A percentile compares a stretch with the other conserved stretches of the same genome.
Evolutionary conservation across 2,113 vertebrate species (phyloP).

Genomic region (Rhinoptilus africanus): DNA sequence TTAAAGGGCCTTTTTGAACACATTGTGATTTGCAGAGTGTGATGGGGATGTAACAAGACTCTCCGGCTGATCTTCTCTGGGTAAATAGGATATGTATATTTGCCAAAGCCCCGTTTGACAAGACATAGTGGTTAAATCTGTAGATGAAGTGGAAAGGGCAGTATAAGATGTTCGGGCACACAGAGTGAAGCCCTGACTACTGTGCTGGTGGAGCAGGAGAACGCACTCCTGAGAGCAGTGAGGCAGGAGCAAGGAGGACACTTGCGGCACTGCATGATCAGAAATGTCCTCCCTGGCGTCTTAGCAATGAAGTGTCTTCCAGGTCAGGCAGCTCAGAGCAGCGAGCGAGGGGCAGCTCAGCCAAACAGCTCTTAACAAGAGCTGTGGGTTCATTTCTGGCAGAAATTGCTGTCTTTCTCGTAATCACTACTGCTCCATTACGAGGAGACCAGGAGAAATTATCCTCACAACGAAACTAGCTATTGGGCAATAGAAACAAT

Average conservation of each 20-base stretch:
- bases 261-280: accelerated
- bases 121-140: background rate
- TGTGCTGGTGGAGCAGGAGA: background rate
- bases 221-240: background rate
- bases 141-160: background rate
- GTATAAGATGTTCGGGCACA: background rate
- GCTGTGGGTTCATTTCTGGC: background rate
- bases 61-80: background rate
- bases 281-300: background rate
- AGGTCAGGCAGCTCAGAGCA: background rate
- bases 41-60: background rate
- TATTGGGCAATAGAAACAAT: background rate
- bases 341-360: background rate
- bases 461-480: background rate
- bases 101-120: background rate
- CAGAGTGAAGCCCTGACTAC: background rate
- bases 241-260: background rate
- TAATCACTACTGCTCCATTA: background rate
- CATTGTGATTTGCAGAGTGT: background rate
- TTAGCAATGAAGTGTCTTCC: background rate
- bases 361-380: background rate
- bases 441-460: background rate
- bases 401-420: background rate
- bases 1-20: background rate
- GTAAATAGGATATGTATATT: background rate